These are phyloP conservation scores for Calameuta idolon DNA, from an alignment of 2,888 invertebrate genomes.

Conservation along the genomic window DNA sequence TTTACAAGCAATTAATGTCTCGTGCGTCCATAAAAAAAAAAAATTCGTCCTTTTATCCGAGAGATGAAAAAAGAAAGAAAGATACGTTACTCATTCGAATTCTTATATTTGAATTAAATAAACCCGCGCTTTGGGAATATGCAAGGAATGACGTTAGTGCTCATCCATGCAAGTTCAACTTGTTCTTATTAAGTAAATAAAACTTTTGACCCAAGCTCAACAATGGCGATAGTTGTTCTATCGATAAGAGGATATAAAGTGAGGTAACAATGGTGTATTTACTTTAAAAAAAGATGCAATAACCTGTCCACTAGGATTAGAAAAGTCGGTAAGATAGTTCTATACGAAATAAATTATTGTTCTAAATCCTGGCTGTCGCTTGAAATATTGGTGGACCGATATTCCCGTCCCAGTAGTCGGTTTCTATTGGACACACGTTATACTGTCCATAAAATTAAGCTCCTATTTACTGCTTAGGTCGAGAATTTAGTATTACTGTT, in stretches of 20 bases:
- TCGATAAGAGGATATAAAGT: conserved; percentile 25
- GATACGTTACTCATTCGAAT: too few species aligned
- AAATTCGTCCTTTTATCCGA: not conserved
- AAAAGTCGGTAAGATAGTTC: conserved; percentile 38
- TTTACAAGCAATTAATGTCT: too few species aligned
- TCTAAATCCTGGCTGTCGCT: conserved; percentile 36
- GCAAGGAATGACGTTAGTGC: not conserved
- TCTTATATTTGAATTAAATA: too few species aligned
- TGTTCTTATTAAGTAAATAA: not conserved
- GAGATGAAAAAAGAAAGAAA: too few species aligned
- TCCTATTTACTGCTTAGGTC: not conserved
- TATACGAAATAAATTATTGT: conserved; percentile 55
- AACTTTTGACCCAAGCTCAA: conserved; percentile 16
- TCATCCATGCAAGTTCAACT: not conserved
- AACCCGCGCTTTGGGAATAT: too few species aligned
- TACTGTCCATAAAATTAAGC: conserved; percentile 4
- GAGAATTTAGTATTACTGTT: too few species aligned
- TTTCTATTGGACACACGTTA: not conserved
- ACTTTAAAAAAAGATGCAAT: conserved; percentile 44
- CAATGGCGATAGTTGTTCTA: conserved; percentile 13
- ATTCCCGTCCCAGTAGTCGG: too few species aligned
- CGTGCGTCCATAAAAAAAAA: too few species aligned
- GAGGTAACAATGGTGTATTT: conserved; percentile 29
- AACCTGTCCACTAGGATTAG: conserved; percentile 52
- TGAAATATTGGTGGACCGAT: not conserved